Evolutionary conservation across 2,113 vertebrate species (phyloP).

Genomic region (Pachycephala philippinensis): DNA sequence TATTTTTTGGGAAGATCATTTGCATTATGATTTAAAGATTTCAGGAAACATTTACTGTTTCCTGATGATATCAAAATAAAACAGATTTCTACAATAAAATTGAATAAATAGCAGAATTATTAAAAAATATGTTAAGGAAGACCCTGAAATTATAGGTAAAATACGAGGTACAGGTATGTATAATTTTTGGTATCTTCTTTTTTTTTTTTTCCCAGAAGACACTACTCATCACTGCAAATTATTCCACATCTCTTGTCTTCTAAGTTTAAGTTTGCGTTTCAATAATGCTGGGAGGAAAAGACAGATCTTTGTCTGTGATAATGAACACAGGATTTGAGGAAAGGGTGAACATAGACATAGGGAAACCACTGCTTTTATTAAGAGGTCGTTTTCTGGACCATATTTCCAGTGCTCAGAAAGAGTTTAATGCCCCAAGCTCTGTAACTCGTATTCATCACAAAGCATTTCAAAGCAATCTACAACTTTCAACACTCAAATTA

Average conservation of each 20-base stretch:
- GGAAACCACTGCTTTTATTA: constrained; percentile 35
- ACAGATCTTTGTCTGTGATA: neutral
- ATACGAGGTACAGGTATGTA: neutral
- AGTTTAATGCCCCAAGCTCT: neutral
- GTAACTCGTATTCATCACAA: neutral
- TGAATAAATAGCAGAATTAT: neutral
- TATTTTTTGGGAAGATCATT: neutral
- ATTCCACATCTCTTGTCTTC: neutral
- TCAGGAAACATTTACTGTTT: neutral
- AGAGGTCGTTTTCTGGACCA: constrained; percentile 27
- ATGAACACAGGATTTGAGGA: neutral
- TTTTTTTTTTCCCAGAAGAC: neutral
- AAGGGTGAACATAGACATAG: neutral
- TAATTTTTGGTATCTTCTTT: neutral
- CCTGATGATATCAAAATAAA: neutral
- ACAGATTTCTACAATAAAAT: neutral
- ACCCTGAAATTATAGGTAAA: neutral
- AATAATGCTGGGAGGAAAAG: neutral
- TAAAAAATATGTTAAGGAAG: neutral
- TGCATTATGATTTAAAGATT: neutral
- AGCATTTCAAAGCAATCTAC: neutral
- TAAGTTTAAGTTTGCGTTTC: neutral
- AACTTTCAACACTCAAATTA: neutral
- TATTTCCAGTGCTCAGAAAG: neutral
- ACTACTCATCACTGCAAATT: neutral